Conservation (phyloP, 1,140 invertebrate species). For the Leptinotarsa lineolata region DNA sequence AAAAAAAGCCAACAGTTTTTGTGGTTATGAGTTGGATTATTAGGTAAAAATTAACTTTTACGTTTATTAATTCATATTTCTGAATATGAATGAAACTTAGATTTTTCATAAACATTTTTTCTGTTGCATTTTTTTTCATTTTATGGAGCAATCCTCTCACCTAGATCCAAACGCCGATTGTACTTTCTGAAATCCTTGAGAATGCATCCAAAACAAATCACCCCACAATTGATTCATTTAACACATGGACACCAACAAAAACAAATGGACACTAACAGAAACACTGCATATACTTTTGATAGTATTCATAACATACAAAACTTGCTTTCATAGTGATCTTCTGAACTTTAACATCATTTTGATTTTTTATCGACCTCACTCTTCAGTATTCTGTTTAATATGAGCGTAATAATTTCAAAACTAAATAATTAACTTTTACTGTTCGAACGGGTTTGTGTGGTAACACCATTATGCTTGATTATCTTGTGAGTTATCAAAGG, state of each 20-base stretch:
- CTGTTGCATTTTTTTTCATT: too few relatives aligned
- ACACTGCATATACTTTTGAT: not conserved
- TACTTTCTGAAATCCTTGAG: too few relatives aligned
- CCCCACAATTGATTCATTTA: too few relatives aligned
- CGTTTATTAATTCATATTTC: too few relatives aligned
- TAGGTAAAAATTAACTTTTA: too few relatives aligned
- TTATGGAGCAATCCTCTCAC: too few relatives aligned
- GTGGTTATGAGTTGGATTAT: too few relatives aligned
- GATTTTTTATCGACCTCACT: not conserved
- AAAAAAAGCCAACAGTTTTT: too few relatives aligned
- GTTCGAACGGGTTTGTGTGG: conserved; percentile 10
- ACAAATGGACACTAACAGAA: not conserved
- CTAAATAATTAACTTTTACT: conserved; percentile 15
- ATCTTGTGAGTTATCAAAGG: not conserved
- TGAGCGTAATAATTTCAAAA: conserved; percentile 9
- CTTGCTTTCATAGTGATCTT: not conserved
- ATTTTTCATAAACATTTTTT: too few relatives aligned
- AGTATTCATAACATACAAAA: not conserved
- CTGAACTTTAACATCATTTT: not conserved
- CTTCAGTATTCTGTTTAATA: not conserved
- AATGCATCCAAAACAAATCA: too few relatives aligned
- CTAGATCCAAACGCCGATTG: too few relatives aligned
- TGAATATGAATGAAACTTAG: too few relatives aligned
- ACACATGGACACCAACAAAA: not conserved
- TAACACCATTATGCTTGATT: not conserved